Evolutionary conservation across 2,797 vertebrate species (phyloP).

Genomic region (Trematomus bernacchii): DNA sequence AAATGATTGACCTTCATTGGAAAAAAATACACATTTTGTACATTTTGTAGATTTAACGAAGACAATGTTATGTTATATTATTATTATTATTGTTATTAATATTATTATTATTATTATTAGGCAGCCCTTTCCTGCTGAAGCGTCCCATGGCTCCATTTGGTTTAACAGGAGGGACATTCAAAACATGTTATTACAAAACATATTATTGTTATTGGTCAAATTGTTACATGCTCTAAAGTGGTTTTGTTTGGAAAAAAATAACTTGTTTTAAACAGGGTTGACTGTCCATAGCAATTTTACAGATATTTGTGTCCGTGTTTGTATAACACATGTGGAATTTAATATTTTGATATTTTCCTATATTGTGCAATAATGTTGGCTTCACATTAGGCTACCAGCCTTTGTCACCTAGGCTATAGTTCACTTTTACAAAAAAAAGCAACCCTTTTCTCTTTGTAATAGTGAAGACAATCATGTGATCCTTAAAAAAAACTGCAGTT

Average conservation of each 20-base stretch:
- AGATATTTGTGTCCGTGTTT: slow-evolving; percentile 74
- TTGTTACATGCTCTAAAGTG: slow-evolving; percentile 27
- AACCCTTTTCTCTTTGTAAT: slow-evolving; percentile 29
- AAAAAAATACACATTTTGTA: slow-evolving; percentile 24
- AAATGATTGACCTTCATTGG: slow-evolving; percentile 45
- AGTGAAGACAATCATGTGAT: slow-evolving; percentile 73
- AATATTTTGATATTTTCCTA: slow-evolving; percentile 75
- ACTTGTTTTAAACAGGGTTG: slow-evolving; percentile 58
- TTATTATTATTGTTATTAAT: slow-evolving; percentile 53
- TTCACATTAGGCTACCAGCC: slow-evolving; percentile 42
- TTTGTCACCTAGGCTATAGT: slow-evolving; percentile 22
- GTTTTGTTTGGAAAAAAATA: slow-evolving; percentile 39
- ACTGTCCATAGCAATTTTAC: slow-evolving; percentile 68
- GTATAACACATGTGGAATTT: slow-evolving; percentile 67
- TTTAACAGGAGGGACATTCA: slow-evolving; percentile 1
- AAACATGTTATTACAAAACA: slow-evolving; percentile 20
- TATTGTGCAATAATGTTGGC: slow-evolving; percentile 77
- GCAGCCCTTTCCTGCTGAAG: slow-evolving; percentile 33
- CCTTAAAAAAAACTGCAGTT: slow-evolving; percentile 53
- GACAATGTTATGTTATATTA: slow-evolving; percentile 24
- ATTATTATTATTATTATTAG: slow-evolving; percentile 60
- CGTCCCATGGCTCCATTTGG: slow-evolving; percentile 13
- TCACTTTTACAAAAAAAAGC: slow-evolving; percentile 39
- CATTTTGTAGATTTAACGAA: slow-evolving; percentile 70
- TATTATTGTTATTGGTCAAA: slow-evolving; percentile 31